Evolutionary conservation across 2,113 vertebrate genomes (phyloP).

Genomic region (Oncorhynchus keta): DNA sequence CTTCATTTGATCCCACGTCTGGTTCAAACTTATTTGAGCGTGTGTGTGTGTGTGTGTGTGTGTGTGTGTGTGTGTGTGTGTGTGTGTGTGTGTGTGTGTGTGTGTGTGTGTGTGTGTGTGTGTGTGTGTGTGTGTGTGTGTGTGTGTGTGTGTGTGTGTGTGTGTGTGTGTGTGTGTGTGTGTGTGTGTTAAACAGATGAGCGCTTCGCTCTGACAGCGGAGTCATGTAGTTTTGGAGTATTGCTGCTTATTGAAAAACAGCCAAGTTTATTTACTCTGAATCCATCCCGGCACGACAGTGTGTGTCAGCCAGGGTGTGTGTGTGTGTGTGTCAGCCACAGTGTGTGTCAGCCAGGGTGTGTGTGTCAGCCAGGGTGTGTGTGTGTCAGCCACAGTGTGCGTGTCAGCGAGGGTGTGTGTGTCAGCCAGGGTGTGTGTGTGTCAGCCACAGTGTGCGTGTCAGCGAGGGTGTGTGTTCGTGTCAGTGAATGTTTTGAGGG

Average conservation of each 20-base stretch:
- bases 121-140: constrained; percentile 1
- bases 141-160: no score
- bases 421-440: no score
- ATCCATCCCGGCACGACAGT: no score
- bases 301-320: not conserved
- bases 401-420: no score
- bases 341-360: not conserved
- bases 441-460: no score
- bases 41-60: not conserved
- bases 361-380: no score
- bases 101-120: constrained; percentile 9
- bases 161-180: not conserved
- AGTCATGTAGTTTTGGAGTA: constrained; percentile 26
- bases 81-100: constrained; percentile 8
- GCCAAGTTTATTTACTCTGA: constrained; percentile 17
- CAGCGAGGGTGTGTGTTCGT: no score
- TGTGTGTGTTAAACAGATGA: constrained; percentile 37
- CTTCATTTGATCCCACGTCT: constrained; percentile 65
- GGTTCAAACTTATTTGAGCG: constrained; percentile 40
- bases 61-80: constrained; percentile 12
- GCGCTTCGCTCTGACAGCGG: not conserved
- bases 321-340: not conserved
- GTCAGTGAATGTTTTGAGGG: not conserved
- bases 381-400: not conserved
- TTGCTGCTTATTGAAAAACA: constrained; percentile 39